Evolutionary conservation across 35 echinoderm and acorn worm genomes (phyloP).

Genomic region (Acanthaster planci): DNA sequence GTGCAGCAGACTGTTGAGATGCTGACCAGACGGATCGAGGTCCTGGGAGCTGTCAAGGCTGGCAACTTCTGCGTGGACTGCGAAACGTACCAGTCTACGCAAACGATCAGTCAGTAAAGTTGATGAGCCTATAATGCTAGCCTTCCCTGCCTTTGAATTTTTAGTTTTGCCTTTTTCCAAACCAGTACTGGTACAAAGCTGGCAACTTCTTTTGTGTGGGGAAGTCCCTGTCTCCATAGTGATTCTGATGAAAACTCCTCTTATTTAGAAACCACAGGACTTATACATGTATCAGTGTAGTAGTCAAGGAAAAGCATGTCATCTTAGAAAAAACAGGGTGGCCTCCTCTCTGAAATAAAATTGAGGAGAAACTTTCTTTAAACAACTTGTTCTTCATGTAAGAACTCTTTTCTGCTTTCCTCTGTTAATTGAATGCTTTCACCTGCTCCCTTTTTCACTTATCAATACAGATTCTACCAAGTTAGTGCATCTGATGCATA

Average conservation of each 20-base stretch:
- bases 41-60: constrained; percentile 74
- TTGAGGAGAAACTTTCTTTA: no score
- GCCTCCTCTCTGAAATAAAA: no score
- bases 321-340: no score
- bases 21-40: constrained; percentile 73
- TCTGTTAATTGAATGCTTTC: not conserved
- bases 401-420: not conserved
- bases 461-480: constrained; percentile 62
- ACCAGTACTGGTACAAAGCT: no score
- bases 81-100: constrained; percentile 84
- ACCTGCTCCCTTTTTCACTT: not conserved
- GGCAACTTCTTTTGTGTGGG: no score
- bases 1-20: constrained; percentile 84
- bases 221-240: no score
- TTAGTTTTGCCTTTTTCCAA: no score
- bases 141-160: no score
- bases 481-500: constrained; percentile 86
- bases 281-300: no score
- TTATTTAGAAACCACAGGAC: no score
- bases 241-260: no score
- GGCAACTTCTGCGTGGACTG: constrained; percentile 96
- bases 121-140: not conserved
- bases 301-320: no score
- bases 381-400: not conserved
- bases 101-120: constrained; percentile 42